Evolutionary conservation across 2,113 vertebrate genomes (phyloP).

Genomic region (Rhabdomys dilectus): DNA sequence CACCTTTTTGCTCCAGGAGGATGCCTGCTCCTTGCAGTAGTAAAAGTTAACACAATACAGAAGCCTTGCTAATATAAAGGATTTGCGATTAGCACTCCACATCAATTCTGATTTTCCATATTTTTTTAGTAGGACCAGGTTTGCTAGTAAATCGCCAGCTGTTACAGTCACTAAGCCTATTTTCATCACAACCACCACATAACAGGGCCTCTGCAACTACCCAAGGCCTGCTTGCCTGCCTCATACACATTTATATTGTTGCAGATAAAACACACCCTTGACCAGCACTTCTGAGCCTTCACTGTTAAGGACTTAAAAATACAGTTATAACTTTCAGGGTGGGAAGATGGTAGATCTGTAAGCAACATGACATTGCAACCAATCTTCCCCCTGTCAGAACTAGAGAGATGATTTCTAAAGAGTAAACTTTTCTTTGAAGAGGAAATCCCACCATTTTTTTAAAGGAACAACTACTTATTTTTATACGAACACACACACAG

Average conservation of each 20-base stretch:
- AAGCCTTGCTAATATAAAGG: constrained; percentile 80
- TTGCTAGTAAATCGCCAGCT: constrained; percentile 84
- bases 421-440: not conserved
- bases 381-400: constrained; percentile 63
- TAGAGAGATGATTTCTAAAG: constrained; percentile 60
- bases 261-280: constrained; percentile 70
- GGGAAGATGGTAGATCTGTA: constrained; percentile 54
- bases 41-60: constrained; percentile 81
- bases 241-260: constrained; percentile 73
- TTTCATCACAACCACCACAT: constrained; percentile 83
- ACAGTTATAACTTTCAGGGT: constrained; percentile 72
- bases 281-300: constrained; percentile 50
- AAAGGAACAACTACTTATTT: constrained; percentile 47
- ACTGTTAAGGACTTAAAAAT: constrained; percentile 63
- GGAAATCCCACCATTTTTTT: constrained; percentile 72
- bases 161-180: constrained; percentile 84
- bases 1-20: not conserved
- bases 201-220: constrained; percentile 80
- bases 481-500: constrained; percentile 68
- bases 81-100: constrained; percentile 81
- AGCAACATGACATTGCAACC: constrained; percentile 64
- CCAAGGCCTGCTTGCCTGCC: constrained; percentile 71
- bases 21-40: constrained; percentile 68
- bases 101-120: constrained; percentile 82
- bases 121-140: constrained; percentile 82